Evolutionary conservation across 2,113 vertebrate species (phyloP).

Genomic region (Triplophysa siluroides): DNA sequence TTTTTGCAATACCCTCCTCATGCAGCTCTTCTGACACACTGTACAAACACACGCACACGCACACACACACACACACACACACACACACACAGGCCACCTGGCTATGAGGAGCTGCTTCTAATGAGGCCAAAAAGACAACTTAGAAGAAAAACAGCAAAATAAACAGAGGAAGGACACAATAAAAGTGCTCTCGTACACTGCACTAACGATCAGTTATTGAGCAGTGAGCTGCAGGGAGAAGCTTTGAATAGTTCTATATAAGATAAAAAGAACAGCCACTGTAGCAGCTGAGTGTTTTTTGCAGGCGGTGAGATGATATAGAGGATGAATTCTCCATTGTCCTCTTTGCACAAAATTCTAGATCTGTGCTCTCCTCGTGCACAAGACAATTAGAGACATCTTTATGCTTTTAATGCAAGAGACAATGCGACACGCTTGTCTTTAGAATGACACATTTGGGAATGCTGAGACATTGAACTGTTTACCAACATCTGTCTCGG

Average conservation of each 20-base stretch:
- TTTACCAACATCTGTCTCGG: too few relatives aligned
- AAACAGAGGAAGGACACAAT: conserved; percentile 16
- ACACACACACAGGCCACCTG: neutral
- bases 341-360: neutral
- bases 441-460: neutral
- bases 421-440: neutral
- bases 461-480: too few relatives aligned
- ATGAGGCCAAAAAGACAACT: conserved; percentile 18
- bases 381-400: neutral
- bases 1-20: conserved; percentile 11
- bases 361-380: neutral
- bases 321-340: neutral
- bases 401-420: neutral
- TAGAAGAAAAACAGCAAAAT: neutral
- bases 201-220: neutral
- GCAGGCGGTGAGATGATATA: neutral
- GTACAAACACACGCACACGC: neutral
- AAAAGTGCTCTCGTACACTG: neutral
- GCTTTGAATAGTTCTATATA: neutral
- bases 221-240: neutral
- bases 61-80: neutral
- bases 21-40: conserved; percentile 5
- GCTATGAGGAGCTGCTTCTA: conserved; percentile 8
- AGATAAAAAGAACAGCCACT: neutral
- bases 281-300: neutral